Base-by-base conservation (phyloP, 2,888 invertebrate species). In the Lasioglossum morio region DNA sequence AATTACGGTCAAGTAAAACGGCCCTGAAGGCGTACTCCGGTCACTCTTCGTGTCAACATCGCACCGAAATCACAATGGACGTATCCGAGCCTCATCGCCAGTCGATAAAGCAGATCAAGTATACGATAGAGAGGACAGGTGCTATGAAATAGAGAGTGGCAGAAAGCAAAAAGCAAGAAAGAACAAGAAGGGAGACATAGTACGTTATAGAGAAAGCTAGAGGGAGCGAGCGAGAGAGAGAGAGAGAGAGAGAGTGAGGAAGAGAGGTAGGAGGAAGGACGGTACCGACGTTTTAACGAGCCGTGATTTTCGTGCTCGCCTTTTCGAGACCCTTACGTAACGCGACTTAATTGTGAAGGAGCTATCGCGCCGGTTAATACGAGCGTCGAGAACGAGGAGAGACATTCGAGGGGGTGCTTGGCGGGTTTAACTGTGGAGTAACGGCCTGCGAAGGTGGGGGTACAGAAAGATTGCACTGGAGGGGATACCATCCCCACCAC, bases 281-380 rank as follows among this genome's bases (percentile, higher is more conserved):
- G 83, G 70, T 87, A 85, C 84, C 88, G 90, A 91, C 87, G 87
- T 89, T 89, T 90, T 89, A 91, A 91, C 92, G 92, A 92, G 92
- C 91, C 91, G 93, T 92, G 92, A 93, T 94, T 94, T 94, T 93
- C 92, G 91, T 92, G 92, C 92, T 94, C 92, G 92, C 92, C 92
- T 92, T 92, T 92, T 92, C 93, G 90, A 93, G 93, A 91, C 92
- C 93, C 94, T 94, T 94, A 94, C 94, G 94, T 94, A 94, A 94
- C 94, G 94, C 93, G 94, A 94, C 94, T 93, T 94, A 94, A 94
- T 94, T 94, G 94, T 94, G 94, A 95, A 95, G 95, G 94, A 94
- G 94, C 94, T 94, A 94, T 94, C 95, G 94, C 94, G 92, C 93
- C 94, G 93, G 94, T 94, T 94, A 94, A 94, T 94, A 93, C 94